phyloP scores from a whole-genome alignment of 2,113 vertebrate species.

The Centrocercus urophasianus region DNA sequence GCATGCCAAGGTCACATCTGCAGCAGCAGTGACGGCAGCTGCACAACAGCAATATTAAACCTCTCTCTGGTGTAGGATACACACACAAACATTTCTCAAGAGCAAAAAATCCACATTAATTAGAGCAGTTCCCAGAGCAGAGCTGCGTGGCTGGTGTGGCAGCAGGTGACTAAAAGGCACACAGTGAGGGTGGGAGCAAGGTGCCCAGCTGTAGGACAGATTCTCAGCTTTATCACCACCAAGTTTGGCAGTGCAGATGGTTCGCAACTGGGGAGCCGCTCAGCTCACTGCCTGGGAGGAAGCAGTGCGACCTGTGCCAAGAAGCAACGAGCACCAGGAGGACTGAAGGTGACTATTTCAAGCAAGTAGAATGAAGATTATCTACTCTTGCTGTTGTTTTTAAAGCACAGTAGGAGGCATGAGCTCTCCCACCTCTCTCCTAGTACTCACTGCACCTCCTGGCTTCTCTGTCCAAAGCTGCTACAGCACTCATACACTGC shows the following conservation, averaged over 20 bases:
- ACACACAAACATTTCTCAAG: not conserved
- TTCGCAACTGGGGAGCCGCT: constrained; percentile 23
- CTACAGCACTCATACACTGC: not conserved
- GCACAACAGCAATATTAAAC: constrained; percentile 3
- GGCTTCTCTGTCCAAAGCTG: not conserved
- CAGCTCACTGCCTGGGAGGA: not conserved
- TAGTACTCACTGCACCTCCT: not conserved
- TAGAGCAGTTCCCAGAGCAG: constrained; percentile 6
- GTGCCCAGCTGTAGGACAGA: not conserved
- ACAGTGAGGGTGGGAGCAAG: fast-evolving
- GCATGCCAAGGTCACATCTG: constrained; percentile 20
- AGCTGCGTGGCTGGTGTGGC: not conserved
- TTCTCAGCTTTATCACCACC: not conserved
- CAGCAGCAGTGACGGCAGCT: not conserved
- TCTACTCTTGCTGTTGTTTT: not conserved
- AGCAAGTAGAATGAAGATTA: not conserved
- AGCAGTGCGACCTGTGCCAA: not conserved
- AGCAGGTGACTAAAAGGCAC: not conserved
- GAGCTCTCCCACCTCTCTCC: not conserved
- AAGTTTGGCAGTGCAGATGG: constrained; percentile 24
- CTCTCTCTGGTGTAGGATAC: not conserved
- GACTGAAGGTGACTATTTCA: not conserved
- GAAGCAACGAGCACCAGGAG: not conserved
- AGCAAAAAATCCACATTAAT: constrained; percentile 43
- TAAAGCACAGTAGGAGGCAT: not conserved